Base-by-base conservation (phyloP, 2,888 invertebrate species). In the Digitonthophagus gazella region DNA sequence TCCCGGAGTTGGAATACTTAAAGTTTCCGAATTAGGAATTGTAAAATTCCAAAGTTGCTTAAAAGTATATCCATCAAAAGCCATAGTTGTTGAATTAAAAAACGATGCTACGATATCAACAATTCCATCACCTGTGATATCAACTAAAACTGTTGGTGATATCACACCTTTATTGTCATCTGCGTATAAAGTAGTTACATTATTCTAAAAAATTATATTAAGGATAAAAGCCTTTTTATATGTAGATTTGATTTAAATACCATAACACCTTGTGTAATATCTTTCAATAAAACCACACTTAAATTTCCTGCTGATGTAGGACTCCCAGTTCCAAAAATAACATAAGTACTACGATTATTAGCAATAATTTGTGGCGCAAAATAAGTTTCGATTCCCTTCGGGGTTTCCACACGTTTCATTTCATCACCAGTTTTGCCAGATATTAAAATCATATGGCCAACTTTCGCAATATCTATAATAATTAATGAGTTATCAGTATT, bases 1-100 rank as follows among this genome's bases (percentile, higher is more conserved):
- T 0, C 91, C 93, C 1, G 92, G 91, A 8, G 91, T 89, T 56
- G 93, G 92, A 65, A 91, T 88, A 76, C 92, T 91, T 75, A 91
- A 90, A 8, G 91, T 88, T 81, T 92, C 91, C 3, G 91, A 87
- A 76, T 83, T 80, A 0, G 89, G 86, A 71, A 91, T 85, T 0
- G 89, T 86, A 74, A 86, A 90, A 74, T 91, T 91, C 93, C 93
- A 93, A n/a, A 93, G 78, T 75, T 86, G 85, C 58, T 85, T 78
- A 73, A 88, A 90, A 6, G 87, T 89, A 22, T 83, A 80, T 0
- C 93, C 93, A 81, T 93, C 86, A 72, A 92, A 88, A 1, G 93
- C 92, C 68, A 89, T 83, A 5, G 93, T 85, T 0, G 88, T 89
- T 2, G 91, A 89, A 78, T 92, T 91, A 74, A 90, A 92, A 76